Percentiles rank a stretch among this genome's conserved stretches.
Conservation (phyloP, 2,797 vertebrate species). For the Botia kubotai region DNA sequence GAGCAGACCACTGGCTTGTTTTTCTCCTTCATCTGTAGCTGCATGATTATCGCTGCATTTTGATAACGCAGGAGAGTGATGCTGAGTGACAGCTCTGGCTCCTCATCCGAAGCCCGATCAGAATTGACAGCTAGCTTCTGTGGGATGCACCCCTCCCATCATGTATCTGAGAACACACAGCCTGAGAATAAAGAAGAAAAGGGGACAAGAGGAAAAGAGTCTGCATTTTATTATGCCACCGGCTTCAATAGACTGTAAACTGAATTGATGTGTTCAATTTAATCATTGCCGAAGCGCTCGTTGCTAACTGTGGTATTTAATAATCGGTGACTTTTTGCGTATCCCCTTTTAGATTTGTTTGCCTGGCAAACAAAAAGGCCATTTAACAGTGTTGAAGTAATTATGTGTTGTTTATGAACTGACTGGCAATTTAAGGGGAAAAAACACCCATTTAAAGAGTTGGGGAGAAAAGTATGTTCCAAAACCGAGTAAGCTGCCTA, state of each 20-base stretch:
- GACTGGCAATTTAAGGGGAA: conserved; percentile 11
- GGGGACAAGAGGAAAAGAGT: conserved; percentile 62
- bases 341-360: conserved; percentile 70
- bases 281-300: conserved; percentile 75
- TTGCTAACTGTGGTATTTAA: conserved; percentile 74
- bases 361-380: conserved; percentile 63
- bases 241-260: conserved; percentile 72
- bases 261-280: conserved; percentile 76
- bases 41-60: conserved; percentile 74
- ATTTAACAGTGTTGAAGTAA: conserved; percentile 54
- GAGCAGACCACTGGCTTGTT: conserved; percentile 44
- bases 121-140: conserved; percentile 67
- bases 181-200: conserved; percentile 13
- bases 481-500: too few species aligned
- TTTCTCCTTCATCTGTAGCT: conserved; percentile 63
- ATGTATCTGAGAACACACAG: conserved; percentile 62
- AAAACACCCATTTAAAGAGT: background rate
- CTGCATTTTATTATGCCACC: conserved; percentile 85
- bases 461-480: too few species aligned
- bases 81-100: conserved; percentile 73
- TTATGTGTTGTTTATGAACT: conserved; percentile 41
- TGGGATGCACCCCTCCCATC: conserved; percentile 57
- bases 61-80: conserved; percentile 67
- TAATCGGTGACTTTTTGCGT: conserved; percentile 67
- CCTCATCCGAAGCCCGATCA: conserved; percentile 61